Evolutionary conservation across 1,140 invertebrate species (phyloP).

Genomic region (Portunus trituberculatus): DNA sequence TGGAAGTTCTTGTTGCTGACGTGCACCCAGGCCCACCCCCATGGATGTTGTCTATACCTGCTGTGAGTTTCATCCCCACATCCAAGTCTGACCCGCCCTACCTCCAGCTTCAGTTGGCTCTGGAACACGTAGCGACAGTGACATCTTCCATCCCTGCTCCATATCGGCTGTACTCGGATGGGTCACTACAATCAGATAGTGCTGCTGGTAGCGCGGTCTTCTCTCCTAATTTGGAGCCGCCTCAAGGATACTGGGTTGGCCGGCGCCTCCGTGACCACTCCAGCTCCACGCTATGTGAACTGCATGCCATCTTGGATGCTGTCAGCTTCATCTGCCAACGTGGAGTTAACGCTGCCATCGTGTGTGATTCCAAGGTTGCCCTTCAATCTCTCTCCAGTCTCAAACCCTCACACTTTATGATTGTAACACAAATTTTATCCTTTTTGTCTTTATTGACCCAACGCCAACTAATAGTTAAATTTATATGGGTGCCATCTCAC

Average conservation of each 20-base stretch:
- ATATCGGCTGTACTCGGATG: neutral
- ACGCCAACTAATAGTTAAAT: too few species aligned
- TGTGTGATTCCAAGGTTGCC: too few species aligned
- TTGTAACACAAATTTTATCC: too few species aligned
- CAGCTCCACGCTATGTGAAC: neutral
- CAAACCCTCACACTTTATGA: too few species aligned
- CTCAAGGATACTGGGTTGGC: neutral
- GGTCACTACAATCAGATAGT: neutral
- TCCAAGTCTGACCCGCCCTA: neutral
- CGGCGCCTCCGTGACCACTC: neutral
- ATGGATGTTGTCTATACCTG: neutral
- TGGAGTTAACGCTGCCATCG: too few species aligned
- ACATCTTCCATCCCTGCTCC: neutral
- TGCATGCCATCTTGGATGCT: slow-evolving; percentile 34
- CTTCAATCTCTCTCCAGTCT: too few species aligned
- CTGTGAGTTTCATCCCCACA: neutral
- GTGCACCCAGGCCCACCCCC: neutral
- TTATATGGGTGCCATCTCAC: too few species aligned
- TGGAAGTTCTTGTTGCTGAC: neutral
- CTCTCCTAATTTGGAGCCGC: slow-evolving; percentile 4
- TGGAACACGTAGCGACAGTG: too few species aligned
- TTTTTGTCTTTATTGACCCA: too few species aligned
- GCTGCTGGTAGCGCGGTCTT: neutral
- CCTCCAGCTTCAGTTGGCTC: slow-evolving; percentile 4
- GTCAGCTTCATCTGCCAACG: neutral